Percentiles rank a stretch among this genome's conserved stretches.
These are phyloP conservation scores for Pterophyllum scalare DNA, from an alignment of 2,113 vertebrate species.

Conservation along the genomic window DNA sequence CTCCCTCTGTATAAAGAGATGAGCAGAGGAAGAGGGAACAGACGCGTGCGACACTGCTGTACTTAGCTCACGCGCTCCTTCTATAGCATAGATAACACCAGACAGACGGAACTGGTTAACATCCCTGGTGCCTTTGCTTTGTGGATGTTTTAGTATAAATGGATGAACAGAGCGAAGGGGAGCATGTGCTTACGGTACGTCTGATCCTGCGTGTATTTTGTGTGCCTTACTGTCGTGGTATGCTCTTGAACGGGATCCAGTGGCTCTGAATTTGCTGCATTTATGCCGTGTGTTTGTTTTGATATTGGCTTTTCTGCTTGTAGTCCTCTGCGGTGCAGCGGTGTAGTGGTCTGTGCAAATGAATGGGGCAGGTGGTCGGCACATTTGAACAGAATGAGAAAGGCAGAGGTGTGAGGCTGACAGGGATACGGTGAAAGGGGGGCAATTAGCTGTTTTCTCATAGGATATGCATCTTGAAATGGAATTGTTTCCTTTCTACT, in stretches of 20 bases:
- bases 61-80: conserved; percentile 25
- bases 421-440: conserved; percentile 9
- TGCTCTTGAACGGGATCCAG: conserved; percentile 20
- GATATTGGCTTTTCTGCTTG: conserved; percentile 35
- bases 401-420: background rate
- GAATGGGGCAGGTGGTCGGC: conserved; percentile 43
- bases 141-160: conserved; percentile 74
- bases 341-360: conserved; percentile 19
- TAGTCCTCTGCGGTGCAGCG: background rate
- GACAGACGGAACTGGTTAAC: conserved; percentile 38
- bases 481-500: conserved; percentile 26
- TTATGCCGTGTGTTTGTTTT: conserved; percentile 23
- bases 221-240: conserved; percentile 12
- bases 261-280: conserved; percentile 21
- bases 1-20: conserved; percentile 70
- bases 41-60: conserved; percentile 54
- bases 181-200: conserved; percentile 76
- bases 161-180: conserved; percentile 69
- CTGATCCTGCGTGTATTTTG: conserved; percentile 33
- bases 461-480: conserved; percentile 26
- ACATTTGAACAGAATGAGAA: conserved; percentile 11
- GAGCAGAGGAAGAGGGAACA: conserved; percentile 61
- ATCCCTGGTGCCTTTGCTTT: conserved; percentile 33
- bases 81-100: conserved; percentile 24
- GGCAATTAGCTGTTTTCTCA: conserved; percentile 21